Evolutionary conservation across 2,113 vertebrate species (phyloP).

Genomic region (Anser brachyrhynchus): DNA sequence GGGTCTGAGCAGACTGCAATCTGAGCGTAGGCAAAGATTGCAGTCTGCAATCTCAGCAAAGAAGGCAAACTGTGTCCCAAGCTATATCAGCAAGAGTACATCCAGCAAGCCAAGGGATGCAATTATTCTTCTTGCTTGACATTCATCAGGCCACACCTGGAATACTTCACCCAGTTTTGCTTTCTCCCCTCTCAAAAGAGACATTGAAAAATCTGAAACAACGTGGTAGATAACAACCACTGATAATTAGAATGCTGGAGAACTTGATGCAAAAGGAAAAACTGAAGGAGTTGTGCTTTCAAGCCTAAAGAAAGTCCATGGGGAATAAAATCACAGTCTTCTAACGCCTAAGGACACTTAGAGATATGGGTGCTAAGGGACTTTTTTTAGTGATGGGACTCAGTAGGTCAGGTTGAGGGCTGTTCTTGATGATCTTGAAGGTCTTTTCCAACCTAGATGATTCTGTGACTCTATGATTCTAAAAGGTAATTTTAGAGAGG

Average conservation of each 20-base stretch:
- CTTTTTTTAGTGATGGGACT: not conserved
- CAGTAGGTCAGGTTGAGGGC: not conserved
- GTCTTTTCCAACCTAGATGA: not conserved
- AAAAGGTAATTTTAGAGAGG: not conserved
- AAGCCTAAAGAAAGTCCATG: not conserved
- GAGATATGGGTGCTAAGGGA: not conserved
- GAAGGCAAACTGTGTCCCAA: not conserved
- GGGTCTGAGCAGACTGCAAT: not conserved
- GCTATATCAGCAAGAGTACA: not conserved
- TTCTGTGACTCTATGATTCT: not conserved
- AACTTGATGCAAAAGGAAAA: not conserved
- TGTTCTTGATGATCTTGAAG: not conserved
- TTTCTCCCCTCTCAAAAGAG: not conserved
- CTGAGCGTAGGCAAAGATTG: not conserved
- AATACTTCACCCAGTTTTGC: not conserved
- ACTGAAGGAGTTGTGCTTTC: not conserved
- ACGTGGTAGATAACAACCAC: not conserved
- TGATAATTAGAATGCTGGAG: not conserved
- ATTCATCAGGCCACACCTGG: not conserved
- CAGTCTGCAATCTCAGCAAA: not conserved
- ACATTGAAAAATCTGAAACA: not conserved
- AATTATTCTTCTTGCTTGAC: not conserved
- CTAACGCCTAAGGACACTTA: not conserved
- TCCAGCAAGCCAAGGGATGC: not conserved
- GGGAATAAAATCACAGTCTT: not conserved